Conservation (phyloP, 2,113 vertebrate genomes). For the Murina feae region DNA sequence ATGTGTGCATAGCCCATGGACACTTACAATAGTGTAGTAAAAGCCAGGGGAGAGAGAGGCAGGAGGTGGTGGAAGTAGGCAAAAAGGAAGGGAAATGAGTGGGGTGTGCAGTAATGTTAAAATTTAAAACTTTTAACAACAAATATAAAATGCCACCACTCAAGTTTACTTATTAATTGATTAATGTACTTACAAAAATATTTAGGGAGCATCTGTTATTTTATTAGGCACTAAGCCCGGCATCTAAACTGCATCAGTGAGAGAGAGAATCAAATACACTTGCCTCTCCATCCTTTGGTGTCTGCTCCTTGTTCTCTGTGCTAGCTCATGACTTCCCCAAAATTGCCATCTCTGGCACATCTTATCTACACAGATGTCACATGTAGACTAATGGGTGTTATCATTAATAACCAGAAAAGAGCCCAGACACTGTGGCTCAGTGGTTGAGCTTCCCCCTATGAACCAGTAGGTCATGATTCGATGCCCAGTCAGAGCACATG, state of each 20-base stretch:
- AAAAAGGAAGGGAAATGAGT: no score
- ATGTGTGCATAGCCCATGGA: no score
- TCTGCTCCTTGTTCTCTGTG: not conserved
- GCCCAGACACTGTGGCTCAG: no score
- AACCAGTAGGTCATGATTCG: no score
- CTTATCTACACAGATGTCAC: not conserved
- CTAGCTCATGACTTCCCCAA: not conserved
- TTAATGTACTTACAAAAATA: not conserved
- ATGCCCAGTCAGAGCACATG: no score
- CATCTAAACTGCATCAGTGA: not conserved
- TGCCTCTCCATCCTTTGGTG: not conserved
- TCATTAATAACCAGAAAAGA: not conserved
- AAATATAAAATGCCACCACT: not conserved
- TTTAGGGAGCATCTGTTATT: not conserved
- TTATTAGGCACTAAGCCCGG: not conserved
- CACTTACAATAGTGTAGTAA: no score
- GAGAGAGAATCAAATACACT: not conserved
- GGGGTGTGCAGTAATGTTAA: no score
- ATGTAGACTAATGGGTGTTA: not conserved
- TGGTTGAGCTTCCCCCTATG: no score
- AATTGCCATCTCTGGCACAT: not conserved
- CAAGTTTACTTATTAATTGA: not conserved
- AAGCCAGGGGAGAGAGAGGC: no score
- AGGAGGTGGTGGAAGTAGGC: no score
- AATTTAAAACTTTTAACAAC: not conserved